Conservation (phyloP, 2,797 vertebrate genomes). For the Ceryle rudis region DNA sequence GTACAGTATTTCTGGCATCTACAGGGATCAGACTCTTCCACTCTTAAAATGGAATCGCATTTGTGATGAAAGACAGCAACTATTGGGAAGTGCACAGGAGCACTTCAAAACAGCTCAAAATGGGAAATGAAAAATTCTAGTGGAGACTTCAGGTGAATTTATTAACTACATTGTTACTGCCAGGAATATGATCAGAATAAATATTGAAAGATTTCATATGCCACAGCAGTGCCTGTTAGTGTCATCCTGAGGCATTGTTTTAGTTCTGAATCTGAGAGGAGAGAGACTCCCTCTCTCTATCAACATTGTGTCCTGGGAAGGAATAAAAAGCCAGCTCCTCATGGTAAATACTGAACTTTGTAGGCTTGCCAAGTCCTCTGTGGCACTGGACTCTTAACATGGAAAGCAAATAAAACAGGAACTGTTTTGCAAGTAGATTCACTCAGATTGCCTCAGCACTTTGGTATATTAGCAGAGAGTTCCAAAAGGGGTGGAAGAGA, state of each 20-base stretch:
- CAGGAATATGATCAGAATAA: conserved; percentile 50
- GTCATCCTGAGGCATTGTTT: conserved; percentile 32
- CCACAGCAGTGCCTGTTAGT: conserved; percentile 7
- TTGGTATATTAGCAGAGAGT: neutral
- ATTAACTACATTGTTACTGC: conserved; percentile 41
- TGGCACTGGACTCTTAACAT: neutral
- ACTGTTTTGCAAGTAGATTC: conserved; percentile 18
- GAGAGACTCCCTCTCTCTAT: neutral
- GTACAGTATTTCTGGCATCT: neutral
- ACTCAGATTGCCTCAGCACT: conserved; percentile 24
- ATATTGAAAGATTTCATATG: conserved; percentile 36
- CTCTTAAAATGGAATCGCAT: neutral
- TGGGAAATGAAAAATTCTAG: conserved; percentile 36
- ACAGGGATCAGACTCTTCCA: neutral
- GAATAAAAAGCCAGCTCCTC: conserved; percentile 20
- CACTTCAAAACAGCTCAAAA: conserved; percentile 27
- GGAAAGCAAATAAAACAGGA: conserved; percentile 35
- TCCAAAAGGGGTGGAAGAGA: conserved; percentile 1
- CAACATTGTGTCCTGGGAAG: conserved; percentile 7
- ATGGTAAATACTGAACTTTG: neutral
- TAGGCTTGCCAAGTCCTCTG: conserved; percentile 16
- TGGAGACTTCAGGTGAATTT: conserved; percentile 56
- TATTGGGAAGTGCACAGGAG: neutral
- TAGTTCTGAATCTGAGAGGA: neutral
- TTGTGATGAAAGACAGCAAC: neutral